Conservation (phyloP, 2,113 vertebrate species). For the Mystacornis crossleyi region DNA sequence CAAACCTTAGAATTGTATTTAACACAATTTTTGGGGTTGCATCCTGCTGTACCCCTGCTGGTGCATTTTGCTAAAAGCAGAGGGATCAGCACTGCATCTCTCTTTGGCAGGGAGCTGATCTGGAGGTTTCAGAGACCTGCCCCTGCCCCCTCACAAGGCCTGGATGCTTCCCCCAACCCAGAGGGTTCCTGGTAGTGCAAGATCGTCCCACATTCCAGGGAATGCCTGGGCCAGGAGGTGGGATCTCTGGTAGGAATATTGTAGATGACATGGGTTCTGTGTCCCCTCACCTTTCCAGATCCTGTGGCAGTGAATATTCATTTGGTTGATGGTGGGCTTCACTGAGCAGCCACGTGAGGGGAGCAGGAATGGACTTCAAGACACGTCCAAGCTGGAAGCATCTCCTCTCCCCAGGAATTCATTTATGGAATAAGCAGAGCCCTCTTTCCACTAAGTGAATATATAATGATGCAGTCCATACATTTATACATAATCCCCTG, state of each 20-base stretch:
- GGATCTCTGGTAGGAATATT: fast-evolving
- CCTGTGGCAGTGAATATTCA: not conserved
- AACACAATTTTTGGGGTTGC: not conserved
- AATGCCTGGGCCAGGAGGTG: not conserved
- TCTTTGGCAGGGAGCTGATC: not conserved
- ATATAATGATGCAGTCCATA: conserved; percentile 59
- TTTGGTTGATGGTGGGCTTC: not conserved
- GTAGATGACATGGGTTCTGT: fast-evolving
- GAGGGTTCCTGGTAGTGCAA: not conserved
- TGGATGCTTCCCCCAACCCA: not conserved
- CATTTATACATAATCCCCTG: conserved; percentile 65
- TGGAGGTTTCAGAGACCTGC: not conserved
- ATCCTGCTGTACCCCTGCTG: not conserved
- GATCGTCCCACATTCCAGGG: not conserved
- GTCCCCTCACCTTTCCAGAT: not conserved
- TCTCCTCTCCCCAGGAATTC: conserved; percentile 41
- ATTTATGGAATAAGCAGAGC: conserved; percentile 49
- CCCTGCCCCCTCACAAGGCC: no score
- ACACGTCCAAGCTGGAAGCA: conserved; percentile 3
- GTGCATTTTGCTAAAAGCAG: not conserved
- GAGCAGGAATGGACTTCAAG: not conserved
- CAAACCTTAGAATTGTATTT: not conserved
- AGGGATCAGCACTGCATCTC: not conserved
- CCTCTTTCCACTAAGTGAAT: conserved; percentile 65
- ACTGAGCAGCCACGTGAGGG: not conserved